Evolutionary conservation across 2,113 vertebrate genomes (phyloP).

Genomic region (Tor tambroides): DNA sequence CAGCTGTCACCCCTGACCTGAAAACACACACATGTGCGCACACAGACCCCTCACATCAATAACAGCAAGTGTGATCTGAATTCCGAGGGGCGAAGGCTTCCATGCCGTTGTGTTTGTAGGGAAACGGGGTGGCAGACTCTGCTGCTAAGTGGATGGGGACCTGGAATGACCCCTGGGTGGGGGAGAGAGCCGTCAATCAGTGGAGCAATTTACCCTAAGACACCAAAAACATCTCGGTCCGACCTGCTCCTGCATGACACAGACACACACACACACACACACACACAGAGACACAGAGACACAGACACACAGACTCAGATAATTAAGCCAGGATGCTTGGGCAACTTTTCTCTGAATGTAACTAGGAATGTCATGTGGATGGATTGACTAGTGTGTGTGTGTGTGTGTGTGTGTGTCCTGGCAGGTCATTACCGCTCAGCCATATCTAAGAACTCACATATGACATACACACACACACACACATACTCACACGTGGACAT

Average conservation of each 20-base stretch:
- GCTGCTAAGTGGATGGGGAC: conserved; percentile 51
- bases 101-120: neutral
- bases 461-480: conserved; percentile 5
- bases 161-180: conserved; percentile 59
- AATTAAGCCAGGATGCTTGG: conserved; percentile 8
- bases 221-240: conserved; percentile 57
- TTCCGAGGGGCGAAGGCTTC: neutral
- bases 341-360: conserved; percentile 4
- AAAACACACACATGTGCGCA: conserved; percentile 30
- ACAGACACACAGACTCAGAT: neutral
- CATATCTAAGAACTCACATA: conserved; percentile 39
- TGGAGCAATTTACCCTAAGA: conserved; percentile 60
- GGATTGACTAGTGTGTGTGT: conserved; percentile 25
- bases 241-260: conserved; percentile 47
- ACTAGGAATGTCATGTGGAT: conserved; percentile 28
- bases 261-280: conserved; percentile 38
- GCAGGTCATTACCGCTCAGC: conserved; percentile 52
- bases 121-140: neutral
- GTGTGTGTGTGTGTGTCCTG: conserved; percentile 1
- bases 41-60: conserved; percentile 9
- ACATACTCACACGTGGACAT: conserved; percentile 6
- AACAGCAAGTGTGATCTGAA: conserved; percentile 23
- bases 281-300: conserved; percentile 17
- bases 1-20: conserved; percentile 46
- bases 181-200: conserved; percentile 61